Conservation (phyloP, 92 coral and sea anemone genomes). For the Ricordea florida region DNA sequence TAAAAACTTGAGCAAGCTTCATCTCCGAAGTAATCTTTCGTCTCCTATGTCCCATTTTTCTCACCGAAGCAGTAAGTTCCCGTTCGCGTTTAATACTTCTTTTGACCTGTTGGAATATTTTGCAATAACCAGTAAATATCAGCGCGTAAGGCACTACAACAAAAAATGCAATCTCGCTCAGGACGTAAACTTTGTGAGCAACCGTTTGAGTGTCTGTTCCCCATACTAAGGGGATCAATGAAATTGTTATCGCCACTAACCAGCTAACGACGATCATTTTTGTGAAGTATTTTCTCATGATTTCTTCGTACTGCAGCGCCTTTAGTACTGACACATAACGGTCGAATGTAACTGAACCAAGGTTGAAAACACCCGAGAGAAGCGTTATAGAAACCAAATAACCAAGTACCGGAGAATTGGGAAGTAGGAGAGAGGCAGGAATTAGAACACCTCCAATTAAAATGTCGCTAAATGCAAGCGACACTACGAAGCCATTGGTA, state of each 20-base stretch:
- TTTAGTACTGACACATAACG: conserved; percentile 45
- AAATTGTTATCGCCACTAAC: neutral
- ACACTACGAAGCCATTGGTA: conserved; percentile 55
- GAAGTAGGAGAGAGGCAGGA: conserved; percentile 6
- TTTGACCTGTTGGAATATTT: conserved; percentile 37
- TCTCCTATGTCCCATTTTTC: neutral
- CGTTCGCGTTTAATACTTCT: conserved; percentile 27
- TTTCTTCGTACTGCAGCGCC: conserved; percentile 26
- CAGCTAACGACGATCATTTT: conserved; percentile 20
- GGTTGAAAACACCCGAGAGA: conserved; percentile 46
- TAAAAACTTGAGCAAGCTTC: conserved; percentile 53
- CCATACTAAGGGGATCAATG: conserved; percentile 42
- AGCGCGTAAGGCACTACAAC: conserved; percentile 30
- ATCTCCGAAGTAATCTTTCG: conserved; percentile 26
- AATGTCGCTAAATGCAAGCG: conserved; percentile 49
- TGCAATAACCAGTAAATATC: conserved; percentile 27
- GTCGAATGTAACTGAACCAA: conserved; percentile 44
- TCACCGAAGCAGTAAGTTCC: conserved; percentile 22
- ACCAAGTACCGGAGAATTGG: neutral
- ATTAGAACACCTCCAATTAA: conserved; percentile 42
- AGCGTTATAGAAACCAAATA: conserved; percentile 26
- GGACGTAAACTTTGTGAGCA: conserved; percentile 32
- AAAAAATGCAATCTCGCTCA: neutral
- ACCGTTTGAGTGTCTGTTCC: neutral
- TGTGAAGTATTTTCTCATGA: conserved; percentile 31